phyloP scores from a whole-genome alignment of 2,113 vertebrate genomes.

The Pionites leucogaster region DNA sequence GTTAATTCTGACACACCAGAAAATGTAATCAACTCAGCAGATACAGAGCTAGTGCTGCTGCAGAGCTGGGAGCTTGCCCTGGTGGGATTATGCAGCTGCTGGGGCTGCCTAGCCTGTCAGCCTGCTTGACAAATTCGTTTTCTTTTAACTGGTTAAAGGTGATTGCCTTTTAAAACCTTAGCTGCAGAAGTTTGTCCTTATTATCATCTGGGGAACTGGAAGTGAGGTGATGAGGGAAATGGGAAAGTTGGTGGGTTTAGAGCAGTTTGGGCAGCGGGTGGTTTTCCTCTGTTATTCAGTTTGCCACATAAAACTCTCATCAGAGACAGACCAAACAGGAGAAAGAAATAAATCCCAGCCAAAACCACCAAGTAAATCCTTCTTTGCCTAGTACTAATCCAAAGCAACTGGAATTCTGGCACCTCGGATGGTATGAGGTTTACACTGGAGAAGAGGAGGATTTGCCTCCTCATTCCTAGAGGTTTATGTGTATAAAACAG shows the following conservation, averaged over 20 bases:
- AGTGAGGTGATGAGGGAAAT: not conserved
- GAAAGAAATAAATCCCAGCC: not conserved
- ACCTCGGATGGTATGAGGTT: not conserved
- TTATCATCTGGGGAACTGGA: not conserved
- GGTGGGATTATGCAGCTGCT: not conserved
- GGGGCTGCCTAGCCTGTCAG: not conserved
- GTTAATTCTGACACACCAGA: not conserved
- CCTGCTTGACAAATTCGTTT: constrained; percentile 10
- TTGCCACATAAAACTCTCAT: not conserved
- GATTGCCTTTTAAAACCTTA: not conserved
- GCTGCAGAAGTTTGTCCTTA: not conserved
- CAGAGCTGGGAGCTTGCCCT: not conserved
- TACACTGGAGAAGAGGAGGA: not conserved
- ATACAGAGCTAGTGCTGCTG: not conserved
- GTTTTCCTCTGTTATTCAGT: not conserved
- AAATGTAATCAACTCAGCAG: not conserved
- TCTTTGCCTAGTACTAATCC: not conserved
- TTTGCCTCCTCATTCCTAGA: not conserved
- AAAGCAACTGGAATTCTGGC: not conserved
- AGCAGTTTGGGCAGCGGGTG: not conserved
- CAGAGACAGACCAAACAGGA: not conserved
- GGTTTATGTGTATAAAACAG: not conserved
- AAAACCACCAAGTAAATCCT: not conserved
- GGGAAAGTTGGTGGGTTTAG: not conserved
- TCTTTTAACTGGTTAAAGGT: not conserved